phyloP scores from a whole-genome alignment of 2,113 vertebrate genomes.

The Cynocephalus volans region DNA sequence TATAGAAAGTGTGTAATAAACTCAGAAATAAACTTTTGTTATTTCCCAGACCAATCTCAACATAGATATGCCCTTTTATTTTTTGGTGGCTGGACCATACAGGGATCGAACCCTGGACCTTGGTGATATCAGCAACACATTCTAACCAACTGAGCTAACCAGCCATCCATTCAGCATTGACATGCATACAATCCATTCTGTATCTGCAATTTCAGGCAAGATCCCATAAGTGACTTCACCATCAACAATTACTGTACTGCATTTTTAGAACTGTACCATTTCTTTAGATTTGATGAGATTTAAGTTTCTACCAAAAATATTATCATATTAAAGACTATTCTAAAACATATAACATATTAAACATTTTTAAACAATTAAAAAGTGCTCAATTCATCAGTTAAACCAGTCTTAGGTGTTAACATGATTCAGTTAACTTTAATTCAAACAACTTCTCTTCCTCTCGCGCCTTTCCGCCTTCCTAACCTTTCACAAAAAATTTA shows the following conservation, averaged over 20 bases:
- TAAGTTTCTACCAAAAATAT: background rate
- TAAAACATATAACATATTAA: background rate
- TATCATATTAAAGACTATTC: background rate
- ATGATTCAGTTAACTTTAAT: background rate
- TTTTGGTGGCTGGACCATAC: too few species aligned
- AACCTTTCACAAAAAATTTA: background rate
- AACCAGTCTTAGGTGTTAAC: background rate
- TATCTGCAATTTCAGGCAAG: background rate
- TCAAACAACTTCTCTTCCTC: background rate
- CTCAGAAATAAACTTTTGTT: background rate
- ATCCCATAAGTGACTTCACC: background rate
- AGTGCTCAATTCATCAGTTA: background rate
- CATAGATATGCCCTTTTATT: background rate
- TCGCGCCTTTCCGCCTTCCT: background rate
- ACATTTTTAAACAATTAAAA: slow-evolving; percentile 20
- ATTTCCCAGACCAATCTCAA: background rate
- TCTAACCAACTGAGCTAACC: too few species aligned
- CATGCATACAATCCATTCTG: background rate
- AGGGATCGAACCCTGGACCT: too few species aligned
- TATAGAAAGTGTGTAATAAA: slow-evolving; percentile 12
- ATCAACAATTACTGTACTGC: background rate
- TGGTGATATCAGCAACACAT: too few species aligned
- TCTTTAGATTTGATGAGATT: slow-evolving; percentile 8
- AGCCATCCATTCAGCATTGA: too few species aligned
- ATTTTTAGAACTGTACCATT: background rate